phyloP scores from a whole-genome alignment of 2,113 vertebrate species.

The Ellobius talpinus region DNA sequence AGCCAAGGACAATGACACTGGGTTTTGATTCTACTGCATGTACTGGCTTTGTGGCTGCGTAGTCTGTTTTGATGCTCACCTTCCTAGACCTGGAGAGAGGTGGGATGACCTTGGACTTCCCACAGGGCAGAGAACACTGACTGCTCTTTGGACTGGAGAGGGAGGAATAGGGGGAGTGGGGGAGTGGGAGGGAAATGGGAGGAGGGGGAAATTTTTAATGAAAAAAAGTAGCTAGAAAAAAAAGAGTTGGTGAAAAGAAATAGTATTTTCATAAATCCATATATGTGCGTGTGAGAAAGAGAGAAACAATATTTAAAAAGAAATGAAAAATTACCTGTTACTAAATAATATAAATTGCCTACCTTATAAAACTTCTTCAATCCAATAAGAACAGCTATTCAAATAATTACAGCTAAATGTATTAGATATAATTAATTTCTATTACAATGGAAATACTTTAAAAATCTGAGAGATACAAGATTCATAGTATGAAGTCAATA shows the following conservation, averaged over 20 bases:
- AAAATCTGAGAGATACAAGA: background rate
- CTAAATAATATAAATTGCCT: background rate
- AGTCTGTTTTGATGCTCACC: too few species aligned
- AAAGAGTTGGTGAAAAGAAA: background rate
- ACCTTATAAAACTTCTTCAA: background rate
- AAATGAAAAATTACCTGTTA: background rate
- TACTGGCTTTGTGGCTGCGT: too few species aligned
- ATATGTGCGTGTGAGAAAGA: too few species aligned
- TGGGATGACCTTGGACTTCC: too few species aligned
- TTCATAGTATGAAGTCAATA: background rate
- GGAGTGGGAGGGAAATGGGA: too few species aligned
- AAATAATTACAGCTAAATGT: background rate
- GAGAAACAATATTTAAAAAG: background rate
- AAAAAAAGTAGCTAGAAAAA: background rate
- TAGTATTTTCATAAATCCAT: background rate
- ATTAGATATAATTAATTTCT: background rate
- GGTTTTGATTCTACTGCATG: too few species aligned
- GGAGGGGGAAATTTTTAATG: too few species aligned
- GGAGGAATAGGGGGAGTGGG: too few species aligned
- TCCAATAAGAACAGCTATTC: background rate
- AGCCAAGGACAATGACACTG: too few species aligned
- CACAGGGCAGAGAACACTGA: too few species aligned
- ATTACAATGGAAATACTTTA: background rate
- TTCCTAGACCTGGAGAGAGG: too few species aligned
- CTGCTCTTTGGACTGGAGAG: too few species aligned